Conservation (phyloP, 2,888 invertebrate species). For the Thysanoteuthis rhombus region DNA sequence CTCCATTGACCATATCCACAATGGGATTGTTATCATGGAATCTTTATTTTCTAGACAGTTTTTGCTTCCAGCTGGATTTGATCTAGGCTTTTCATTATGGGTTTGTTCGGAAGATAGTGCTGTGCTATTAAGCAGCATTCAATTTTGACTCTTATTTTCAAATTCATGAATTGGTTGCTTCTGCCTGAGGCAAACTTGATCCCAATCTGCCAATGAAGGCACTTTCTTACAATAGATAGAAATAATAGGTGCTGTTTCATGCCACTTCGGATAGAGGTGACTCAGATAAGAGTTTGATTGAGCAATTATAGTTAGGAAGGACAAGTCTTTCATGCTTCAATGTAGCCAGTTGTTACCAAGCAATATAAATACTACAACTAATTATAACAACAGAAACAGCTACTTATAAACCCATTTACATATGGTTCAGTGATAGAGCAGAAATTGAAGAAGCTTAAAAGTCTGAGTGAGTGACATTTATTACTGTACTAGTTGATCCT, state of each 20-base stretch:
- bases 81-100: too few species aligned
- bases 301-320: background rate
- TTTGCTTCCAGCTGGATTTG: too few species aligned
- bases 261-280: background rate
- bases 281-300: background rate
- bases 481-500: too few species aligned
- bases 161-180: too few species aligned
- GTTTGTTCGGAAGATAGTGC: too few species aligned
- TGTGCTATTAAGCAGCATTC: too few species aligned
- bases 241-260: background rate
- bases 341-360: background rate
- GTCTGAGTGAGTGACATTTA: background rate
- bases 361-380: background rate
- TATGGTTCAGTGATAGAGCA: background rate
- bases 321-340: background rate
- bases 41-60: too few species aligned
- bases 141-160: too few species aligned
- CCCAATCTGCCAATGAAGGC: background rate
- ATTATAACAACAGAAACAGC: background rate
- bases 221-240: background rate
- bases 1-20: too few species aligned
- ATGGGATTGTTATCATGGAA: too few species aligned
- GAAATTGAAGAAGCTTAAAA: background rate
- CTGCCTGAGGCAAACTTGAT: background rate
- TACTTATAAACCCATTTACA: background rate